phyloP scores from a whole-genome alignment of 2,113 vertebrate species.

The Spermophilus dauricus region DNA sequence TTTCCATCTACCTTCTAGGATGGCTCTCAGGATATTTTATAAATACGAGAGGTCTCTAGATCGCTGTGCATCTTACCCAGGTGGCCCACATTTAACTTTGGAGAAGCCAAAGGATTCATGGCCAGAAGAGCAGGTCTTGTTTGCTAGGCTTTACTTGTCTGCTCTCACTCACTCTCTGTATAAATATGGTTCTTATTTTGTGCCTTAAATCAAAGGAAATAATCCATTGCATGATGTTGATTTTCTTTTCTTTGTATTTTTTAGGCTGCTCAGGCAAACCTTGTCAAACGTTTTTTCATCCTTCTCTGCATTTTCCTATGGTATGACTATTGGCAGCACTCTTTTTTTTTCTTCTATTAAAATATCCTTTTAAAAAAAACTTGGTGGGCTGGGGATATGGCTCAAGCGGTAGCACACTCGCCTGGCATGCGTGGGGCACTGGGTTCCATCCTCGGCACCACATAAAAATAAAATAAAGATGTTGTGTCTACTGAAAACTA shows the following conservation, averaged over 20 bases:
- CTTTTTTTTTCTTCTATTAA: not conserved
- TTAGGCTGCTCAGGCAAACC: not conserved
- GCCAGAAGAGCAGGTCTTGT: not conserved
- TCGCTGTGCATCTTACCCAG: not conserved
- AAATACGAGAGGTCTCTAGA: not conserved
- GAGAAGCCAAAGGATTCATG: not conserved
- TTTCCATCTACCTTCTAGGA: not conserved
- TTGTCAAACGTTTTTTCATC: not conserved
- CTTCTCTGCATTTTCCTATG: not conserved
- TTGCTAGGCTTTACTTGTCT: not conserved
- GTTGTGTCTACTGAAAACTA: too few relatives aligned
- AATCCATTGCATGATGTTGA: not conserved
- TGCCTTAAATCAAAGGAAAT: slow-evolving; percentile 48
- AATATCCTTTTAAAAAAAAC: not conserved
- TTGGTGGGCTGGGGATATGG: too few relatives aligned
- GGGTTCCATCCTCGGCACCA: too few relatives aligned
- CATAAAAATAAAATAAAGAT: too few relatives aligned
- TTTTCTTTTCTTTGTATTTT: slow-evolving; percentile 36
- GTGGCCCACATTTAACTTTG: not conserved
- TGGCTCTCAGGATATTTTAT: not conserved
- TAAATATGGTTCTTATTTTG: slow-evolving; percentile 7
- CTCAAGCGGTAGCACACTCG: too few relatives aligned
- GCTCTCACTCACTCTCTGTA: not conserved
- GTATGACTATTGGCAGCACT: not conserved
- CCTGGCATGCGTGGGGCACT: too few relatives aligned